These are phyloP conservation scores for Onychostoma macrolepis DNA, from an alignment of 2,113 vertebrate species.

Conservation along the genomic window DNA sequence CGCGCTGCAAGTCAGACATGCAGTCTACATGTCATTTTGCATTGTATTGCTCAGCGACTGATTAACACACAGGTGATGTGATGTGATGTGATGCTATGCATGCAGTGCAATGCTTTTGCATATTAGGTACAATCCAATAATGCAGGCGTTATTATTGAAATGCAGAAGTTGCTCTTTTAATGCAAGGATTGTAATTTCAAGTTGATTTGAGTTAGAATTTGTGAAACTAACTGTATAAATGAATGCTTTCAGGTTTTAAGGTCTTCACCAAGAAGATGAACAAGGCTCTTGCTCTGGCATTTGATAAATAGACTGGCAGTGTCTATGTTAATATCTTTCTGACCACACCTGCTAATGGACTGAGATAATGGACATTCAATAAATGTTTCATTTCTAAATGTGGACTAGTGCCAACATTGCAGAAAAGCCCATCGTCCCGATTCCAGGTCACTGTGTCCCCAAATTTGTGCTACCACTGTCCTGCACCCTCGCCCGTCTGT, in stretches of 20 bases:
- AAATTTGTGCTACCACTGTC: constrained; percentile 48
- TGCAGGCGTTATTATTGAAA: background rate
- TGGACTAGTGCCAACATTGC: constrained; percentile 50
- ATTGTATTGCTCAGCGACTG: constrained; percentile 16
- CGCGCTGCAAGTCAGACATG: constrained; percentile 44
- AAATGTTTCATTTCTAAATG: constrained; percentile 49
- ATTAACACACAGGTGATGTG: background rate
- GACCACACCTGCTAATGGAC: constrained; percentile 43
- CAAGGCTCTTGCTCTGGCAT: background rate
- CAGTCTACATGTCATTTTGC: background rate
- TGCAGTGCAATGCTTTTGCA: background rate
- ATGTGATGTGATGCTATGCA: constrained; percentile 2
- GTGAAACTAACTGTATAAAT: constrained; percentile 3
- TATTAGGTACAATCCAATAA: background rate
- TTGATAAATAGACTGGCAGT: constrained; percentile 40
- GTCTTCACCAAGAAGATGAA: constrained; percentile 32
- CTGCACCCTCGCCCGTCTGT: constrained; percentile 5
- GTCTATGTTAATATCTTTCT: constrained; percentile 23
- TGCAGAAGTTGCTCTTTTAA: constrained; percentile 32
- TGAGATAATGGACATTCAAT: constrained; percentile 44
- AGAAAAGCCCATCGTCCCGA: constrained; percentile 47
- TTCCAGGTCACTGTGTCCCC: constrained; percentile 58
- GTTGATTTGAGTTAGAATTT: background rate
- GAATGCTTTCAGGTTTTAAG: constrained; percentile 49
- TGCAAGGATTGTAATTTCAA: background rate